Conservation (phyloP, 2,888 invertebrate species). For the Aplocera efformata region DNA sequence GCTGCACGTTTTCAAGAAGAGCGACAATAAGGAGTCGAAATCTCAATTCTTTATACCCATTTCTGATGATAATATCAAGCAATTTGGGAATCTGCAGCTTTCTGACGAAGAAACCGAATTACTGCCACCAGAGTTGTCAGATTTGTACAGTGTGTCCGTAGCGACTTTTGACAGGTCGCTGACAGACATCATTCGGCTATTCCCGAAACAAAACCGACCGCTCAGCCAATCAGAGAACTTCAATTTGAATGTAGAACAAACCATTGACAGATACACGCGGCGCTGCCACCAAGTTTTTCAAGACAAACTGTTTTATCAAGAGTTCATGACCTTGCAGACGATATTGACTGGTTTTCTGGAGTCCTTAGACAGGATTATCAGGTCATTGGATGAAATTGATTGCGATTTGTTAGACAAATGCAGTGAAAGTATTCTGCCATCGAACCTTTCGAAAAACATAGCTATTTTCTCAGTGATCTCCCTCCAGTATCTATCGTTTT, state of each 20-base stretch:
- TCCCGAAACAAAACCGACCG: conserved; percentile 72
- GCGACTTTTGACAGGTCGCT: conserved; percentile 59
- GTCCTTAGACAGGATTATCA: conserved; percentile 48
- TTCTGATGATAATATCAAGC: conserved; percentile 52
- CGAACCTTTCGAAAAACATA: conserved; percentile 54
- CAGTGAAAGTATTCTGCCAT: conserved; percentile 58
- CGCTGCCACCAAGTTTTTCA: conserved; percentile 75
- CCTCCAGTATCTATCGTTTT: conserved; percentile 69
- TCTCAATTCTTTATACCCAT: conserved; percentile 75
- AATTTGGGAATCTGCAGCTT: conserved; percentile 65
- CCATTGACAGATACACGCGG: conserved; percentile 69
- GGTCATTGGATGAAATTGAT: conserved; percentile 58
- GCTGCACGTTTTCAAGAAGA: conserved; percentile 67
- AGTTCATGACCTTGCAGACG: conserved; percentile 62
- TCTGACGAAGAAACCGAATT: conserved; percentile 62
- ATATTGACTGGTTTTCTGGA: conserved; percentile 57
- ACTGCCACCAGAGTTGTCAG: conserved; percentile 56
- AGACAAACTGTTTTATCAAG: conserved; percentile 72
- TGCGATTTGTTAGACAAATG: conserved; percentile 70
- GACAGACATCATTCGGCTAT: conserved; percentile 58
- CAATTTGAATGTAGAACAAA: conserved; percentile 61
- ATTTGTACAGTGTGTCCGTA: conserved; percentile 52
- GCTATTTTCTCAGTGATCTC: conserved; percentile 69
- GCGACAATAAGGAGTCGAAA: conserved; percentile 67
- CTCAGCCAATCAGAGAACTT: conserved; percentile 74